phyloP scores from a whole-genome alignment of 2,113 vertebrate genomes.

The Pterocles gutturalis region DNA sequence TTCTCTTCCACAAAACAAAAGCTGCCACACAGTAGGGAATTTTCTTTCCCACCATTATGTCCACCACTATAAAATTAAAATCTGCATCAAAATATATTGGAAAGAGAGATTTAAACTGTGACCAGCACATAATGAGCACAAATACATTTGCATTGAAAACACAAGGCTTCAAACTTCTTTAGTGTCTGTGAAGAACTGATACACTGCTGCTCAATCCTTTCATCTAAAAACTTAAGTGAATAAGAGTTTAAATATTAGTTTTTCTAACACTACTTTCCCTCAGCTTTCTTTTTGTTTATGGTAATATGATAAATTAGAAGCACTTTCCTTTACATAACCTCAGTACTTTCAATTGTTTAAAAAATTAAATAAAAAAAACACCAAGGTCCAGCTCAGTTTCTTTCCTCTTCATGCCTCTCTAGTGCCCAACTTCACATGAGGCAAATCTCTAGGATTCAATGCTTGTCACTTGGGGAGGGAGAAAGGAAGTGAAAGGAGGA shows the following conservation, averaged over 20 bases:
- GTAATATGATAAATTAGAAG: background rate
- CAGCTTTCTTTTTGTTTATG: background rate
- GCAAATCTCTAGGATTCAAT: background rate
- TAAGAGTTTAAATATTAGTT: background rate
- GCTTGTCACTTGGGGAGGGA: background rate
- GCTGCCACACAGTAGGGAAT: background rate
- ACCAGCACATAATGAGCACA: background rate
- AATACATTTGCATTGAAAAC: constrained; percentile 4
- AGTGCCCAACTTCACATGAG: background rate
- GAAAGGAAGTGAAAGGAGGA: background rate
- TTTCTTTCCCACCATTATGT: background rate
- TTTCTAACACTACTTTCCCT: background rate
- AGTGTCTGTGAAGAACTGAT: background rate
- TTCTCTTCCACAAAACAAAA: background rate
- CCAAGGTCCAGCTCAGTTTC: background rate
- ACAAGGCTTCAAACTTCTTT: background rate
- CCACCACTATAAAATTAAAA: background rate
- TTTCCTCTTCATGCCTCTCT: background rate
- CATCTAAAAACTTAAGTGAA: background rate
- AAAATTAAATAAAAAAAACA: background rate
- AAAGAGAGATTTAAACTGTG: background rate
- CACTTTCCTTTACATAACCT: background rate
- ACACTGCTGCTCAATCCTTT: background rate
- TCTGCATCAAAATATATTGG: background rate
- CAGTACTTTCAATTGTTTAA: background rate